phyloP scores from a whole-genome alignment of 2,888 invertebrate species.

The Neria commutata region DNA sequence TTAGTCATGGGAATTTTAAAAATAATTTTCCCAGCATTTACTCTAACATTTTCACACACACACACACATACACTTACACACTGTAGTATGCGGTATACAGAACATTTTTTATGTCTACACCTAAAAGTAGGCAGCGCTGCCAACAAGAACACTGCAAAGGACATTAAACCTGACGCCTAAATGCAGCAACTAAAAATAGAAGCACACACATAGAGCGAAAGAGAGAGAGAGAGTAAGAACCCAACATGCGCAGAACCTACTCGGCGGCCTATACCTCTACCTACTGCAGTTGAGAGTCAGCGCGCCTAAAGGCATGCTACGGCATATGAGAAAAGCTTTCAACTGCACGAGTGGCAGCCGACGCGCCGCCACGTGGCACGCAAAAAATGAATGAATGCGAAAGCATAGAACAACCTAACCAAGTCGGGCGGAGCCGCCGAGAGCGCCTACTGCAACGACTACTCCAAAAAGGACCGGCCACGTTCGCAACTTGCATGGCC shows the following conservation, averaged over 20 bases:
- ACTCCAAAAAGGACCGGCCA: not conserved
- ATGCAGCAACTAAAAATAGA: conserved; percentile 6
- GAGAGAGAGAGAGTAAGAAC: conserved; percentile 5
- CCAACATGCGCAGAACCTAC: conserved; percentile 7
- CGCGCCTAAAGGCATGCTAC: conserved; percentile 20
- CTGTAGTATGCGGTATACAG: conserved; percentile 3
- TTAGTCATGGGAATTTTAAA: conserved; percentile 45
- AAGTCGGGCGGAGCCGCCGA: not conserved
- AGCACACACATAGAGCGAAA: conserved; percentile 2
- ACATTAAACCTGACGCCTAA: conserved; percentile 51
- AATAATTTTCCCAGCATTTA: conserved; percentile 39
- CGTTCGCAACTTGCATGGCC: conserved; percentile 30
- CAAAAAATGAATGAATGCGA: conserved; percentile 3
- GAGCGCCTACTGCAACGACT: not conserved
- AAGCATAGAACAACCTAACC: not conserved
- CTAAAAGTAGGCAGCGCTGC: conserved; percentile 28
- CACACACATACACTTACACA: conserved; percentile 9
- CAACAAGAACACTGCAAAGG: conserved; percentile 44
- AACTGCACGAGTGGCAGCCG: not conserved
- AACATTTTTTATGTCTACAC: conserved; percentile 16
- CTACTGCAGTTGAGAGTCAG: not conserved
- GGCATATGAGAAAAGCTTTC: conserved; percentile 2
- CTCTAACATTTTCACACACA: not conserved
- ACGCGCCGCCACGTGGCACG: not conserved
- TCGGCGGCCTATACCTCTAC: not conserved